phyloP scores from a whole-genome alignment of 1,140 invertebrate genomes.

The Drosophila sulfurigaster region DNA sequence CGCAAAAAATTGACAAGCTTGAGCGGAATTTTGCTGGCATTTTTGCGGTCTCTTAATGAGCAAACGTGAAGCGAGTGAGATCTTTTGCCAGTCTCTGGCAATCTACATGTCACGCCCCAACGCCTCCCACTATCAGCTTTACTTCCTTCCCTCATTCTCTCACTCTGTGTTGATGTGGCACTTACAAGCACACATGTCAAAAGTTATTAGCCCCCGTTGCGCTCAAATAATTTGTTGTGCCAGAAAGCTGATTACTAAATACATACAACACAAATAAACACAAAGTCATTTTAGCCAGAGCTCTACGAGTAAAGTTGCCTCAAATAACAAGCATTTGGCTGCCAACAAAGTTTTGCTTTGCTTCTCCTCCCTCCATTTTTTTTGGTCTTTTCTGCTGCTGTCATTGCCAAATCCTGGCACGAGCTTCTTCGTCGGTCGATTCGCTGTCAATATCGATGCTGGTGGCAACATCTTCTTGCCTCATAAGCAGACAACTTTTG shows the following conservation, averaged over 20 bases:
- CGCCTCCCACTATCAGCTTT: background rate
- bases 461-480: constrained; percentile 70
- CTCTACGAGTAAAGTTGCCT: background rate
- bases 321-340: constrained; percentile 66
- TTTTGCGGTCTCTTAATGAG: constrained; percentile 60
- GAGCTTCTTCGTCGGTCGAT: constrained; percentile 19
- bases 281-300: constrained; percentile 73
- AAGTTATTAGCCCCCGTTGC: constrained; percentile 68
- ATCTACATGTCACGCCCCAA: constrained; percentile 34
- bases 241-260: constrained; percentile 76
- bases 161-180: constrained; percentile 45
- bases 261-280: constrained; percentile 77
- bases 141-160: too few relatives aligned
- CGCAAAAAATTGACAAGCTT: constrained; percentile 69
- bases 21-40: constrained; percentile 33
- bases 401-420: constrained; percentile 75
- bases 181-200: constrained; percentile 75
- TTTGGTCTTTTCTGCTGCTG: constrained; percentile 45
- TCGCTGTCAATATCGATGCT: constrained; percentile 17
- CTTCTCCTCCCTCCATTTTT: constrained; percentile 8
- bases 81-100: constrained; percentile 1
- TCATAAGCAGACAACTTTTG: constrained; percentile 75
- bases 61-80: constrained; percentile 43
- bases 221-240: constrained; percentile 71
- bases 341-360: constrained; percentile 53